These are phyloP conservation scores for Aurelia aurita DNA, from an alignment of 30 jellyfish, hydroid and myxozoan species.

Conservation along the genomic window DNA sequence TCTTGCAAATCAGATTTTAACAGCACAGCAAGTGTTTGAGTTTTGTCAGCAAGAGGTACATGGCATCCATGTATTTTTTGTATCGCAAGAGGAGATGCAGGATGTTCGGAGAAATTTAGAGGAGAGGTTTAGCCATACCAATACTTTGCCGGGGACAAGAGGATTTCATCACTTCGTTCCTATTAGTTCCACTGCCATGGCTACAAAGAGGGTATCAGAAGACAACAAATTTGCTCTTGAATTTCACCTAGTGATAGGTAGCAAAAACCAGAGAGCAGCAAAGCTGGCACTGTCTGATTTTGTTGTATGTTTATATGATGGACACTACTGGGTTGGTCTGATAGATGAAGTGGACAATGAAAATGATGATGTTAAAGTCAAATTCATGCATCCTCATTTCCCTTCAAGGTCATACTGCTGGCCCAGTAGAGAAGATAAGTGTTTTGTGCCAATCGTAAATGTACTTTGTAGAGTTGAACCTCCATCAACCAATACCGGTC, in stretches of 20 bases:
- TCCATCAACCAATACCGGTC: no score
- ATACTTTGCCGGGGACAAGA: conserved; percentile 5
- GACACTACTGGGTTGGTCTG: neutral
- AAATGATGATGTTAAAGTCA: no score
- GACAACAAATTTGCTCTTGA: neutral
- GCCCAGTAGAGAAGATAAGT: no score
- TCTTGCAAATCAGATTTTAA: neutral
- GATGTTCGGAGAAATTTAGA: neutral
- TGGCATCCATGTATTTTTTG: neutral
- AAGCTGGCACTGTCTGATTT: neutral
- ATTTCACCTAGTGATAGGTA: neutral
- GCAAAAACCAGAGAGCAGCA: neutral
- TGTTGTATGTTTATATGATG: neutral
- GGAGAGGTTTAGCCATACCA: neutral
- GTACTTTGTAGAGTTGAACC: no score
- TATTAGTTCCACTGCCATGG: neutral
- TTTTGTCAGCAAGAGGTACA: neutral
- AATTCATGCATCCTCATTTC: no score
- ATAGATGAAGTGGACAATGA: neutral
- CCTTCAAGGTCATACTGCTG: no score
- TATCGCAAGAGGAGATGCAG: neutral
- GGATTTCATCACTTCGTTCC: neutral
- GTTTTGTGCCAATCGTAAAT: no score
- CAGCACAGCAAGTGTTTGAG: neutral
- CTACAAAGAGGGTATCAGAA: neutral